Percentiles rank a stretch among this genome's conserved stretches.
These are phyloP conservation scores for Bombus picipes DNA, from an alignment of 1,140 invertebrate species.

Conservation along the genomic window DNA sequence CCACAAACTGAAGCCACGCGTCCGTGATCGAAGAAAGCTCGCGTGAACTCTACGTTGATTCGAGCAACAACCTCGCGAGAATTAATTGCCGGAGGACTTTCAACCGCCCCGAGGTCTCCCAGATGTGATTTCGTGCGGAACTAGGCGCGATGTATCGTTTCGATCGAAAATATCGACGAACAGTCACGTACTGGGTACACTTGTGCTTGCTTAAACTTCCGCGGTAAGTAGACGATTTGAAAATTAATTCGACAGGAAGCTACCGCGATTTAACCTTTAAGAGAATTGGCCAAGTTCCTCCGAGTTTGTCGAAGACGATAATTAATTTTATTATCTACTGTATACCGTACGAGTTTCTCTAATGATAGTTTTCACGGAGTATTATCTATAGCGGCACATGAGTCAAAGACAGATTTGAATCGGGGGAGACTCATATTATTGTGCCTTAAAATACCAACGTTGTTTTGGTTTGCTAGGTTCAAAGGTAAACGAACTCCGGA, in stretches of 20 bases:
- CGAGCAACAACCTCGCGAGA: not conserved
- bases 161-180: not conserved
- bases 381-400: too few species aligned
- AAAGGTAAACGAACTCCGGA: too few species aligned
- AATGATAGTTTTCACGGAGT: too few species aligned
- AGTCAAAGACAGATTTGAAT: too few species aligned
- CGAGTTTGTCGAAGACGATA: not conserved
- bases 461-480: too few species aligned
- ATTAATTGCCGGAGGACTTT: not conserved
- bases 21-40: not conserved
- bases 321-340: not conserved
- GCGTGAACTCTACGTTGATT: not conserved
- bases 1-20: too few species aligned
- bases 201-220: not conserved
- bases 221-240: not conserved
- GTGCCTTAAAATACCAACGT: too few species aligned
- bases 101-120: not conserved
- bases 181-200: not conserved
- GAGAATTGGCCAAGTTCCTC: constrained; percentile 3
- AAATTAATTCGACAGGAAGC: constrained; percentile 6
- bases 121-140: not conserved
- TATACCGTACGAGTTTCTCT: too few species aligned
- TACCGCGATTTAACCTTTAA: constrained; percentile 1
- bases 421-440: too few species aligned
- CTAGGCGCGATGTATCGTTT: not conserved